Evolutionary conservation across 2,113 vertebrate genomes (phyloP), one percentile per base, ranked within the genome.

Genomic region (Speoplatyrhinus poulsoni): DNA sequence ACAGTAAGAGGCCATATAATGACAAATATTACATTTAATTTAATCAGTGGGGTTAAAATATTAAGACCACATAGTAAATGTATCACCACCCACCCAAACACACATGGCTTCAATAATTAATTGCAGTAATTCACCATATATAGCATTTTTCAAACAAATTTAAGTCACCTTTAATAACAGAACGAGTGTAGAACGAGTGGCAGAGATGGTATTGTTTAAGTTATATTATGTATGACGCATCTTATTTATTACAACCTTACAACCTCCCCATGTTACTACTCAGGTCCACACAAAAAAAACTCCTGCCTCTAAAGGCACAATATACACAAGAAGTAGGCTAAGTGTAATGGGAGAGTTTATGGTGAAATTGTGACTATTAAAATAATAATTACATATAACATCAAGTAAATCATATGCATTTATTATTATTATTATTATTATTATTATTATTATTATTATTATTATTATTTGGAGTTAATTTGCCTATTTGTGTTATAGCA

Each of bases 401-500:
- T 47, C 59, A 12, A 58, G 4, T 13, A 7, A 19, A 64, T 48
- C 3, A 41, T 41, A 41, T 41, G n/a, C 1, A 26, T 2, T 41
- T 33, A 1, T 9, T 63, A 50, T 54, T n/a, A 54, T 63, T 5
- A 47, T 54, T 50, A 41, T 52, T 41, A 59, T 60, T 46, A 19
- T 13, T 17, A 11, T 33, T 46, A 16, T 33, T 6, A 62, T 63
- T 58, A 32, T 58, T 46, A 58, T 10, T 57, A 59, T 16, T 60
- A 4, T 56, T 56, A 19, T 59, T 50, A 19, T 77, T 46, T 67
- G 15, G 63, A 32, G 11, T 49, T 52, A 32, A 15, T 64, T 60
- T 17, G 69, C 70, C 71, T 84, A 19, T 32, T 86, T 88, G 74
- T 87, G 82, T 67, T 61, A 70, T 69, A 73, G 19, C 67, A 59